Evolutionary conservation across 2,797 vertebrate species (phyloP).

Genomic region (Mormyrops attenuatus): DNA sequence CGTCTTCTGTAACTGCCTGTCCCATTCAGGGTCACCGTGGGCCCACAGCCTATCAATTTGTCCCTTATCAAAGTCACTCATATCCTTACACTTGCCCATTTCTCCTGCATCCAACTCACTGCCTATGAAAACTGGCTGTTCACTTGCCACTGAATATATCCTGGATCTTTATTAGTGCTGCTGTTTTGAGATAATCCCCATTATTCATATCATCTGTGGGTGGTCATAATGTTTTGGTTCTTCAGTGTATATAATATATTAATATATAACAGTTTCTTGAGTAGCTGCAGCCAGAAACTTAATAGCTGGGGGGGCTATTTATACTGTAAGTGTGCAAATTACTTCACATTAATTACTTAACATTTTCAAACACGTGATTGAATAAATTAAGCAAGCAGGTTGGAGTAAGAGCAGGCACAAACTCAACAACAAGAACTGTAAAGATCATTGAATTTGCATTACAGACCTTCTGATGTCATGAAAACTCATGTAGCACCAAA

Average conservation of each 20-base stretch:
- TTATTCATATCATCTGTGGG: not conserved
- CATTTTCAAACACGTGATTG: not conserved
- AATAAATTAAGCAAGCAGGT: not conserved
- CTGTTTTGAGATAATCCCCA: not conserved
- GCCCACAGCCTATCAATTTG: not conserved
- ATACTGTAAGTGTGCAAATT: not conserved
- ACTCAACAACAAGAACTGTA: not conserved
- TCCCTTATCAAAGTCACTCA: not conserved
- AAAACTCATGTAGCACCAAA: not conserved
- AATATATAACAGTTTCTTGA: too few species aligned
- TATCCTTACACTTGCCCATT: not conserved
- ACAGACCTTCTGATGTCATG: not conserved
- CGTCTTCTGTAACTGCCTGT: not conserved
- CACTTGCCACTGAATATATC: not conserved
- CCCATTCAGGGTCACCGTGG: not conserved
- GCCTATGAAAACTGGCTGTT: not conserved
- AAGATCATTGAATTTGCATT: not conserved
- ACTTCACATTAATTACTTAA: not conserved
- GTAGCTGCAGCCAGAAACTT: not conserved
- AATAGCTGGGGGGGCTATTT: not conserved
- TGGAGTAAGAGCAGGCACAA: not conserved
- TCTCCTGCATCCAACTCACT: not conserved
- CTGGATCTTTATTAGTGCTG: not conserved
- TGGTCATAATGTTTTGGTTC: not conserved
- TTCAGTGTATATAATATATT: not conserved